phyloP scores from a whole-genome alignment of 2,888 invertebrate species.

The Crematogaster levior region DNA sequence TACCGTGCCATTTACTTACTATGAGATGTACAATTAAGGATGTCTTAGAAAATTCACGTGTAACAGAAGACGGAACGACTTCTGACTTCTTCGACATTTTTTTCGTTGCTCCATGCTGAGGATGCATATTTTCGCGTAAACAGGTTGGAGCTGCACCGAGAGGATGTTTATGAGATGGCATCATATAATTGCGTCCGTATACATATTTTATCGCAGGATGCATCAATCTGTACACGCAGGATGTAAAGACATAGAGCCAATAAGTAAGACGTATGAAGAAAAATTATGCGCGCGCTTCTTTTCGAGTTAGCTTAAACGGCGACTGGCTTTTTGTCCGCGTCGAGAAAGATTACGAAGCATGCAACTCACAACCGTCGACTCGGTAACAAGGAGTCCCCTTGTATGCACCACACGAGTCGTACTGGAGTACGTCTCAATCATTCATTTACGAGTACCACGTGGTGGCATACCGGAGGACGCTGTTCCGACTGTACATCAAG shows the following conservation, averaged over 20 bases:
- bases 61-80: background rate
- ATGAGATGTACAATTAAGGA: background rate
- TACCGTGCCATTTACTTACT: background rate
- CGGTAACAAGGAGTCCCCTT: conserved; percentile 70
- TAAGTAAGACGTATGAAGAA: conserved; percentile 30
- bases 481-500: conserved; percentile 50
- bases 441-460: conserved; percentile 69
- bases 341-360: conserved; percentile 65
- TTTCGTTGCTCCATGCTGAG: conserved; percentile 17
- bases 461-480: conserved; percentile 66
- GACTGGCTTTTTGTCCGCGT: conserved; percentile 61
- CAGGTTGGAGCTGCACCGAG: background rate
- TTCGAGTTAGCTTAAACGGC: conserved; percentile 65
- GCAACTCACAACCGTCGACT: conserved; percentile 65
- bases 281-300: conserved; percentile 41
- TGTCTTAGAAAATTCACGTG: background rate
- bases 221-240: conserved; percentile 9
- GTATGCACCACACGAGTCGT: conserved; percentile 63
- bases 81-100: conserved; percentile 30
- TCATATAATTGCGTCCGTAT: conserved; percentile 35
- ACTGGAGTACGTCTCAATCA: conserved; percentile 68
- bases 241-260: conserved; percentile 18
- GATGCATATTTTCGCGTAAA: conserved; percentile 33
- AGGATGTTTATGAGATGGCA: conserved; percentile 39
- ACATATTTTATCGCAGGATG: conserved; percentile 28